Evolutionary conservation across 2,113 vertebrate species (phyloP), one percentile per base, ranked within the genome.

Genomic region (Carettochelys insculpta): DNA sequence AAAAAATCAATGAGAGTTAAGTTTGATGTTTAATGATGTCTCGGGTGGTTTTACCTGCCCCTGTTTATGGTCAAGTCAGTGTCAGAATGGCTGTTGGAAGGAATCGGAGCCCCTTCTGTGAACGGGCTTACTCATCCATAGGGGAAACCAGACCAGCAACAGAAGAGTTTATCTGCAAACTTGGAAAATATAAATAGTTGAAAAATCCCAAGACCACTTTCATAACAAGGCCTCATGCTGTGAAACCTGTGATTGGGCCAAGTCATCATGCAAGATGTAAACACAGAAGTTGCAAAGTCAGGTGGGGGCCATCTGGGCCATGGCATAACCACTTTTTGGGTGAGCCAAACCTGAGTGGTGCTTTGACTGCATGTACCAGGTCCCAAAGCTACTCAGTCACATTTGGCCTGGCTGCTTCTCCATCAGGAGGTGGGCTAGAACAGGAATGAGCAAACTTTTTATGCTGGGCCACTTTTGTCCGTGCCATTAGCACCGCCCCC

Each of bases 201-300:
- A 73, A 43, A 58, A 68, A 2, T 61, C 85, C 56, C 27, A 2
- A 41, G 45, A 43, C 29, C 20, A 0, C 8, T 1, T 12, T 68
- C 20, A 29, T 61, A 34, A 75, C 76, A 47, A 88, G 53, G 50
- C 84, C 78, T 73, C 20, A 1, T 45, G 0, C 0, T 38, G 87
- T 65, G 56, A n/a, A 76, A 86, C 3, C 0, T 1, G 25, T 27
- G 82, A 43, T 73, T 16, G 0, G 0, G 45, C 11, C 38, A 14
- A 53, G 75, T 50, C 92, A 58, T 27, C 7, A 16, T 68, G 31
- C 58, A n/a, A 34, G 31, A 61, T 61, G 12, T 61, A 27, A 56
- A 31, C 13, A 6, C 14, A 31, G 14, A 31, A 14, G 29, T 6
- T 58, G 56, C 56, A 8, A 29, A 31, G 29, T 6, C 7, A 5